Evolutionary conservation across 2,113 vertebrate genomes (phyloP).

Genomic region (Barbus barbus): DNA sequence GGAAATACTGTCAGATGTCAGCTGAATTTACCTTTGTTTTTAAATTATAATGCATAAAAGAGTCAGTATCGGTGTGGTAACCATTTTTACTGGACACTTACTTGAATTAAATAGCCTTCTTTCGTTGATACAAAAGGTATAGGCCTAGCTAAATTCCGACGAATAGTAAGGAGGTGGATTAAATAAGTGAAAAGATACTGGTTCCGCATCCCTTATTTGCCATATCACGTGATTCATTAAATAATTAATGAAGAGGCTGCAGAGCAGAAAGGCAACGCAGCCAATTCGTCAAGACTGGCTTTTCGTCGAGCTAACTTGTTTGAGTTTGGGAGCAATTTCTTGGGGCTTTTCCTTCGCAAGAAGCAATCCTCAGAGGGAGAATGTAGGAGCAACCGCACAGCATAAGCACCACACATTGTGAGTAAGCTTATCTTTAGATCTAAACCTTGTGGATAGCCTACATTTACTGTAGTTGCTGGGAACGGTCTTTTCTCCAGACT

Average conservation of each 20-base stretch:
- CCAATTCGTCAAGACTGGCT: slow-evolving; percentile 78
- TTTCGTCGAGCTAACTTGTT: slow-evolving; percentile 24
- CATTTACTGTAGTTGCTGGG: not conserved
- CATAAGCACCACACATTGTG: slow-evolving; percentile 27
- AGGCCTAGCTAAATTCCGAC: no score
- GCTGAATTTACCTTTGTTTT: not conserved
- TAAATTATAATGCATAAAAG: not conserved
- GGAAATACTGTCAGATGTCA: slow-evolving; percentile 11
- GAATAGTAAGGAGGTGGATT: not conserved
- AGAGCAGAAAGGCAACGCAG: slow-evolving; percentile 76
- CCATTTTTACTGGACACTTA: not conserved
- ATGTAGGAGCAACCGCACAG: slow-evolving; percentile 13
- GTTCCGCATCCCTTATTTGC: slow-evolving; percentile 2
- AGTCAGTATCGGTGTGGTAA: not conserved
- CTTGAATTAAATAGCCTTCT: not conserved
- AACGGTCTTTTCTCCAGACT: not conserved
- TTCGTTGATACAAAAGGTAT: not conserved
- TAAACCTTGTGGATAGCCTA: slow-evolving; percentile 9
- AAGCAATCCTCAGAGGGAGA: slow-evolving; percentile 17
- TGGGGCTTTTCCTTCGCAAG: not conserved
- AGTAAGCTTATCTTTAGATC: slow-evolving; percentile 23
- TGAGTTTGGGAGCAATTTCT: slow-evolving; percentile 13
- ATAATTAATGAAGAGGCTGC: slow-evolving; percentile 94
- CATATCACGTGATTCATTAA: slow-evolving; percentile 88
- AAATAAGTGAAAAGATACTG: not conserved